Conservation (phyloP, 2,888 invertebrate species). For the Agonopterix arenella region DNA sequence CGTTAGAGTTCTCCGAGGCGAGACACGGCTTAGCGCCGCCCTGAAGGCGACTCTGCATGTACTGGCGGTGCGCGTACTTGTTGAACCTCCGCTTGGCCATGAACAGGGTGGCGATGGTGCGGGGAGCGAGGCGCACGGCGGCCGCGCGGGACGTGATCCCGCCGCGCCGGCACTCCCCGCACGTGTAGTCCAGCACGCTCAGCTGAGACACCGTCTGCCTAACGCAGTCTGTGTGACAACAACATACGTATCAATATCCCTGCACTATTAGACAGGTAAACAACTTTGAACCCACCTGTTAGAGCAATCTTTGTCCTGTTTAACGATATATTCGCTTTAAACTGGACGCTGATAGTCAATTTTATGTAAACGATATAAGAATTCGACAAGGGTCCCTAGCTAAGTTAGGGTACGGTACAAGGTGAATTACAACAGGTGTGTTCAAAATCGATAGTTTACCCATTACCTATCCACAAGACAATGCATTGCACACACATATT, state of each 20-base stretch:
- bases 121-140: slow-evolving; percentile 65
- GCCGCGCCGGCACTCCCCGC: slow-evolving; percentile 68
- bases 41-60: slow-evolving; percentile 43
- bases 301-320: too few species aligned
- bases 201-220: slow-evolving; percentile 53
- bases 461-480: slow-evolving; percentile 27
- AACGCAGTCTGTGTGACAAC: slow-evolving; percentile 62
- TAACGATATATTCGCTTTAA: too few species aligned
- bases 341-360: too few species aligned
- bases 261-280: too few species aligned
- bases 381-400: too few species aligned
- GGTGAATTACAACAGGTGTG: too few species aligned
- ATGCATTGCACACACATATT: slow-evolving; percentile 51
- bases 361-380: too few species aligned
- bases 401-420: too few species aligned
- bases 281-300: too few species aligned
- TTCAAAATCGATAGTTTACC: slow-evolving; percentile 3
- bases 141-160: slow-evolving; percentile 71
- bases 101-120: slow-evolving; percentile 71
- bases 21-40: slow-evolving; percentile 11
- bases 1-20: slow-evolving; percentile 5
- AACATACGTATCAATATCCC: background rate
- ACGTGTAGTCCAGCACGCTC: slow-evolving; percentile 71
- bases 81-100: slow-evolving; percentile 74
- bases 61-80: slow-evolving; percentile 73